Evolutionary conservation across 2,888 invertebrate species (phyloP).

Genomic region (Palloptera scutellata): DNA sequence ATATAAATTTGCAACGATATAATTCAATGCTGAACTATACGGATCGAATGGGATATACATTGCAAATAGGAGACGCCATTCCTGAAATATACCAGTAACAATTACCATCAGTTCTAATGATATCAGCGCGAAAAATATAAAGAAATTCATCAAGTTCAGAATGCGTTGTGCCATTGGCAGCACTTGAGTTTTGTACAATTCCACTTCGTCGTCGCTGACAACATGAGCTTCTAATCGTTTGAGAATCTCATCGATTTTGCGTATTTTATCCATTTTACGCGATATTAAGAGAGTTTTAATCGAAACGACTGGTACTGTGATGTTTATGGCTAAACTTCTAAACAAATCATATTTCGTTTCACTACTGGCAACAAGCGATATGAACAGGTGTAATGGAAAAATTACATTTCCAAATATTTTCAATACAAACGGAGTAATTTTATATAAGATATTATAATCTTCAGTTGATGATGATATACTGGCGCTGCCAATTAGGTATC

Average conservation of each 20-base stretch:
- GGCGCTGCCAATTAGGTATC: slow-evolving; percentile 11
- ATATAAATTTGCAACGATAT: slow-evolving; percentile 28
- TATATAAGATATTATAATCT: not conserved
- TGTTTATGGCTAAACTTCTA: slow-evolving; percentile 18
- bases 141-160: slow-evolving; percentile 14
- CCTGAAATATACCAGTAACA: not conserved
- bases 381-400: slow-evolving; percentile 13
- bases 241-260: slow-evolving; percentile 16
- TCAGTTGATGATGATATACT: not conserved
- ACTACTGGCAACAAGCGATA: not conserved
- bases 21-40: slow-evolving; percentile 5
- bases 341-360: not conserved
- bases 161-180: slow-evolving; percentile 10
- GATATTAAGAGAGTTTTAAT: slow-evolving; percentile 18
- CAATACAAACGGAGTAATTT: not conserved
- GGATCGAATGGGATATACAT: slow-evolving; percentile 34
- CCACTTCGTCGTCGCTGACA: slow-evolving; percentile 4
- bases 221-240: slow-evolving; percentile 11
- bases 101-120: slow-evolving; percentile 9
- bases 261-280: slow-evolving; percentile 23
- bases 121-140: slow-evolving; percentile 2
- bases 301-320: slow-evolving; percentile 1
- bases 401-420: slow-evolving; percentile 2
- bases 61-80: slow-evolving; percentile 31
- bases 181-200: slow-evolving; percentile 1